Evolutionary conservation across 2,888 invertebrate genomes (phyloP).

Genomic region (Cyclophora punctaria): DNA sequence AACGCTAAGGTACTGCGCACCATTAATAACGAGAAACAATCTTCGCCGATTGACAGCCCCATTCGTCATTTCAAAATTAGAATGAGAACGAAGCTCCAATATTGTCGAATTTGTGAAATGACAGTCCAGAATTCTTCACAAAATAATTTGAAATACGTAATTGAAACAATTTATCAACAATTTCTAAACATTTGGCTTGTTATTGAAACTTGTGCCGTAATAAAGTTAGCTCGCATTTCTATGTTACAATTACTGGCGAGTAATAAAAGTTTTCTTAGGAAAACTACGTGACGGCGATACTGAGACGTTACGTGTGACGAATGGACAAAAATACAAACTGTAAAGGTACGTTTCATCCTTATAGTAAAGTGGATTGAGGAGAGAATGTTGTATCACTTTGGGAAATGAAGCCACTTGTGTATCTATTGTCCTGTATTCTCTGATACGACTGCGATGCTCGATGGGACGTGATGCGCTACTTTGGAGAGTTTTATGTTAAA

Average conservation of each 20-base stretch:
- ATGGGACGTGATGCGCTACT: slow-evolving; percentile 30
- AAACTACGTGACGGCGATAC: slow-evolving; percentile 52
- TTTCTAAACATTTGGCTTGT: slow-evolving; percentile 20
- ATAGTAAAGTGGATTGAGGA: slow-evolving; percentile 41
- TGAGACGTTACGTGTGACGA: slow-evolving; percentile 60
- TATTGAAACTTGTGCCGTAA: slow-evolving; percentile 20
- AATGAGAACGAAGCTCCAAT: slow-evolving; percentile 38
- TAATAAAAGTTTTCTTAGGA: slow-evolving; percentile 58
- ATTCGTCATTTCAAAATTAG: slow-evolving; percentile 48
- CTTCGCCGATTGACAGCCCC: slow-evolving; percentile 40
- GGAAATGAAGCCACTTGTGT: slow-evolving; percentile 44
- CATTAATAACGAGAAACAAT: slow-evolving; percentile 19
- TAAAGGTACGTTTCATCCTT: slow-evolving; percentile 20
- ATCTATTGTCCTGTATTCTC: slow-evolving; percentile 36
- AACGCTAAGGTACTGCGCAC: background rate
- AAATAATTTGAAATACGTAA: slow-evolving; percentile 16
- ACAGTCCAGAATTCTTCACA: slow-evolving; percentile 19
- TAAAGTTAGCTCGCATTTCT: slow-evolving; percentile 33
- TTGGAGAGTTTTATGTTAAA: slow-evolving; percentile 15
- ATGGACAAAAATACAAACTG: slow-evolving; percentile 41
- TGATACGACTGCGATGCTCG: slow-evolving; percentile 28
- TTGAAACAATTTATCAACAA: slow-evolving; percentile 18
- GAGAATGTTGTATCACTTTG: slow-evolving; percentile 47
- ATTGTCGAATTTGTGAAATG: slow-evolving; percentile 30
- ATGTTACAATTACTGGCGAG: slow-evolving; percentile 51